phyloP scores from a whole-genome alignment of 2,888 invertebrate genomes.

The Tachystola acroxantha region DNA sequence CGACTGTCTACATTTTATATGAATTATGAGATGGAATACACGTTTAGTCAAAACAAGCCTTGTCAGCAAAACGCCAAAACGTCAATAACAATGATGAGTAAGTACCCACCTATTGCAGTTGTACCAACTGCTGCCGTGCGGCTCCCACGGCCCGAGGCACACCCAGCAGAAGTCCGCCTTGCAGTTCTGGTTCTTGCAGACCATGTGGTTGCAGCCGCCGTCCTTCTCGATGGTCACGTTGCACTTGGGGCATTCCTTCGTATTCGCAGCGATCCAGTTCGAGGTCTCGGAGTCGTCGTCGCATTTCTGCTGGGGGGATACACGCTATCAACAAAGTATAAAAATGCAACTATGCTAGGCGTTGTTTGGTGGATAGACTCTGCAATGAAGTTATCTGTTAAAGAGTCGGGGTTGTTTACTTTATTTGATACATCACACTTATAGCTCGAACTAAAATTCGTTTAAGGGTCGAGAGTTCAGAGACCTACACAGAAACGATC shows the following conservation, averaged over 20 bases:
- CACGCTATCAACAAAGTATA: neutral
- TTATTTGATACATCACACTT: too few species aligned
- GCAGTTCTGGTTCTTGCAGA: slow-evolving; percentile 98
- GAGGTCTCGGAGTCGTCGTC: slow-evolving; percentile 99
- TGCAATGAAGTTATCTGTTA: too few species aligned
- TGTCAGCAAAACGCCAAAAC: too few species aligned
- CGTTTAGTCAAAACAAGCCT: too few species aligned
- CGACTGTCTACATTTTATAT: too few species aligned
- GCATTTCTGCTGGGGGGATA: slow-evolving; percentile 82
- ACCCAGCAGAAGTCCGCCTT: slow-evolving; percentile 99
- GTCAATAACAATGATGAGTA: too few species aligned
- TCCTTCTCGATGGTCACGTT: slow-evolving; percentile 98
- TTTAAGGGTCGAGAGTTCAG: too few species aligned
- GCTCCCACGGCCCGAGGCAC: slow-evolving; percentile 98
- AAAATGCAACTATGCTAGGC: neutral
- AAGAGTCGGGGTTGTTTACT: too few species aligned
- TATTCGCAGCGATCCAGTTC: slow-evolving; percentile 99
- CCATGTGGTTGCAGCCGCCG: slow-evolving; percentile 99
- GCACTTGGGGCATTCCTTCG: slow-evolving; percentile 99
- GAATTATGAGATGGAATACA: too few species aligned
- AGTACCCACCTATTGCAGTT: slow-evolving; percentile 92
- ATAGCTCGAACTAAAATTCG: too few species aligned
- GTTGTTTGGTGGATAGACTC: too few species aligned
- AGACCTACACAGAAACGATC: too few species aligned
- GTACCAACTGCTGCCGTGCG: slow-evolving; percentile 98